These are phyloP conservation scores for Tetranychus truncatus DNA, from an alignment of 2,888 invertebrate genomes.

Conservation along the genomic window DNA sequence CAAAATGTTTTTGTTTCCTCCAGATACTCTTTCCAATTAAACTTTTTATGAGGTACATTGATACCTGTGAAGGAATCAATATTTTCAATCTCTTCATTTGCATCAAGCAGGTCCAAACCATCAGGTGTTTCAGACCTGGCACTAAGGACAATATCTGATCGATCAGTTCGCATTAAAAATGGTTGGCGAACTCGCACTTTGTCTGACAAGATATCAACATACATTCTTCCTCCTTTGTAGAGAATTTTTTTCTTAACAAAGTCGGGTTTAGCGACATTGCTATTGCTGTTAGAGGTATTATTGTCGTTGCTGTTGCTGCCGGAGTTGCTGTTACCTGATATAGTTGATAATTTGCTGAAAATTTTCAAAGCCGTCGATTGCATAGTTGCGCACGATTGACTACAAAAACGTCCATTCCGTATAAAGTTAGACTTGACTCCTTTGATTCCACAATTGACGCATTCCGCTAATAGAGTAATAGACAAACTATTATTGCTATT, in stretches of 20 bases:
- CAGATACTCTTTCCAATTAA: constrained; percentile 58
- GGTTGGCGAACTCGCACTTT: not conserved
- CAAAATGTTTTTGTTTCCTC: constrained; percentile 51
- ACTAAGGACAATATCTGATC: constrained; percentile 9
- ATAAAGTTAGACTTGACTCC: constrained; percentile 66
- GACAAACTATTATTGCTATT: not conserved
- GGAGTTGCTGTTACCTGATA: not conserved
- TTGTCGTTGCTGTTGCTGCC: not conserved
- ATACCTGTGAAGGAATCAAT: constrained; percentile 26
- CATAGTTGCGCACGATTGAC: constrained; percentile 45
- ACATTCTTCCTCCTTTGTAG: not conserved
- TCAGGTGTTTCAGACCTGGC: constrained; percentile 3
- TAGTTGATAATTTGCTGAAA: not conserved
- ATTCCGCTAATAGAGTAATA: constrained; percentile 31
- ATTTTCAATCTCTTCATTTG: constrained; percentile 26
- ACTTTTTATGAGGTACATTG: constrained; percentile 41
- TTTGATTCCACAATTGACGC: constrained; percentile 64
- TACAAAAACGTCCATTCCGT: constrained; percentile 45
- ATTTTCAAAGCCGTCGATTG: constrained; percentile 12
- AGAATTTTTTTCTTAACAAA: not conserved
- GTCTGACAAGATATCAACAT: not conserved
- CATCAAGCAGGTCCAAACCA: constrained; percentile 6
- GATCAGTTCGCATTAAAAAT: not conserved
- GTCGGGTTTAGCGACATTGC: not conserved
- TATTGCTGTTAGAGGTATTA: not conserved